These are phyloP conservation scores for Stenotaenia linearis DNA, from an alignment of 2,888 invertebrate genomes.

Conservation along the genomic window DNA sequence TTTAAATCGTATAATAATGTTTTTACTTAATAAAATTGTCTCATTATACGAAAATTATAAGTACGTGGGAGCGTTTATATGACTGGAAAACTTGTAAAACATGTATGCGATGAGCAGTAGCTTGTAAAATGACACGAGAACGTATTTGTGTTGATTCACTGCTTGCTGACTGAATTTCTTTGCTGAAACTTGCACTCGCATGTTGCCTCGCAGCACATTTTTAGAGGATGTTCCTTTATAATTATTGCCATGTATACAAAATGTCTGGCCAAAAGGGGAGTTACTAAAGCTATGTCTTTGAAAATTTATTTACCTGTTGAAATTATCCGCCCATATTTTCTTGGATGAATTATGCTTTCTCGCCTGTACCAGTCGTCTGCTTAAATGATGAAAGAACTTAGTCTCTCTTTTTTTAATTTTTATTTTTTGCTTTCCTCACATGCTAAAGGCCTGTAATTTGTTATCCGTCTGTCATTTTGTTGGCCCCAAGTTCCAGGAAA, in stretches of 20 bases:
- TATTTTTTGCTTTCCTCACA: background rate
- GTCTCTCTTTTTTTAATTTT: background rate
- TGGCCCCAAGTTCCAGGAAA: background rate
- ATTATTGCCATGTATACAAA: background rate
- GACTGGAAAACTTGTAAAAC: background rate
- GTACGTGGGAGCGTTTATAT: no score
- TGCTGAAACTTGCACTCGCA: background rate
- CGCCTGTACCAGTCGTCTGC: background rate
- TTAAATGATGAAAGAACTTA: background rate
- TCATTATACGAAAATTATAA: background rate
- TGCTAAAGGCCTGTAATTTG: background rate
- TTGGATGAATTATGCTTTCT: slow-evolving; percentile 1
- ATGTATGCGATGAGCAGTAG: background rate
- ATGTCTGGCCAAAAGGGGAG: background rate
- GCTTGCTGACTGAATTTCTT: background rate
- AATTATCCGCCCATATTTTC: slow-evolving; percentile 11
- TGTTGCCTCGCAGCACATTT: background rate
- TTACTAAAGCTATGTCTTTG: background rate
- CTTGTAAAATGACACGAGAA: slow-evolving; percentile 3
- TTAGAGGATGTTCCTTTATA: background rate
- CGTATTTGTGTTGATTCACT: background rate
- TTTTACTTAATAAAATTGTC: background rate
- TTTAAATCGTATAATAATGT: background rate
- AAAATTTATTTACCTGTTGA: slow-evolving; percentile 15
- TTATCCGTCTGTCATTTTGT: background rate